Percentiles rank a stretch among this genome's conserved stretches.
These are phyloP conservation scores for Ceyx erithaca DNA, from an alignment of 2,797 vertebrate genomes.

Conservation along the genomic window DNA sequence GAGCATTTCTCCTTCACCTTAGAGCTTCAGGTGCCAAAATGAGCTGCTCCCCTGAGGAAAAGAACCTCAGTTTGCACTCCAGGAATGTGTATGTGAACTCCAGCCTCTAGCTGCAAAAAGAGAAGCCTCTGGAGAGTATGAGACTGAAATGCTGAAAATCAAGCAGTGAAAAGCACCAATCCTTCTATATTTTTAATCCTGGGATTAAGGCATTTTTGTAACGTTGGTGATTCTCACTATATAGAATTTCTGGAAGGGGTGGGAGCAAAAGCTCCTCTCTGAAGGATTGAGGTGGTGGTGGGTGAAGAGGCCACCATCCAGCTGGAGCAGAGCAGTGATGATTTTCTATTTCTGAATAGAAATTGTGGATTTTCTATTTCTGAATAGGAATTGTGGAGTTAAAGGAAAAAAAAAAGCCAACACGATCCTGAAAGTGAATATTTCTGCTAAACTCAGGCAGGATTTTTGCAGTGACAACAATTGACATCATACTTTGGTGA, in stretches of 20 bases:
- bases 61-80: background rate
- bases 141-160: background rate
- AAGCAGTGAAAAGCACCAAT: background rate
- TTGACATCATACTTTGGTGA: no score
- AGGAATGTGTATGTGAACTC: background rate
- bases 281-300: fast-evolving
- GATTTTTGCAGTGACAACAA: background rate
- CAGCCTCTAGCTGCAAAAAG: background rate
- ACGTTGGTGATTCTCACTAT: fast-evolving
- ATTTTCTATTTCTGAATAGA: background rate
- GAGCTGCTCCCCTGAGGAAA: background rate
- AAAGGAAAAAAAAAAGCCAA: background rate
- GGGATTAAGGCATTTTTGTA: background rate
- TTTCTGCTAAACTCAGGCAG: background rate
- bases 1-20: background rate
- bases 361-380: background rate
- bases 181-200: background rate
- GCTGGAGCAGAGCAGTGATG: background rate
- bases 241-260: background rate
- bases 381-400: background rate
- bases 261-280: background rate
- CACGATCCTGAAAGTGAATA: background rate
- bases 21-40: background rate
- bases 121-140: background rate
- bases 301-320: background rate